phyloP scores from a whole-genome alignment of 1,140 invertebrate species.

The Brachionus asplanchnoidis region DNA sequence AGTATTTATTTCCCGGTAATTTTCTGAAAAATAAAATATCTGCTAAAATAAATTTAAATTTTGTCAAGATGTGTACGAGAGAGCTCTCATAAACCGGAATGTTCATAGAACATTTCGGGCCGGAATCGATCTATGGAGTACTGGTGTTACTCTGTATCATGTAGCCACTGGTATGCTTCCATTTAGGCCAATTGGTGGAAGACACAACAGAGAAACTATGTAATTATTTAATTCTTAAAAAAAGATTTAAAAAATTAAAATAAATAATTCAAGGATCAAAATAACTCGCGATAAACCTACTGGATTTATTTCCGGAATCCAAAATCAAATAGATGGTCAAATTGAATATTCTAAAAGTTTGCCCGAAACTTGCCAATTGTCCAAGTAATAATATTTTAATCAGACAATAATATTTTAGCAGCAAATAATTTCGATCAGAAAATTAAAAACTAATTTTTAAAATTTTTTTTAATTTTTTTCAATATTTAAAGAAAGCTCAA shows the following conservation, averaged over 20 bases:
- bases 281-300: constrained; percentile 73
- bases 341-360: constrained; percentile 84
- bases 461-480: too few species aligned
- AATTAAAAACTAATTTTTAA: too few species aligned
- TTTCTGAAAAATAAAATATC: background rate
- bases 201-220: constrained; percentile 93
- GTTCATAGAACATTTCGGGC: constrained; percentile 10
- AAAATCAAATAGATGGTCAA: constrained; percentile 77
- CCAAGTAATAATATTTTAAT: constrained; percentile 56
- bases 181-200: constrained; percentile 83
- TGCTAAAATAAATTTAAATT: background rate
- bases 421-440: too few species aligned
- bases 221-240: constrained; percentile 59
- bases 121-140: constrained; percentile 81
- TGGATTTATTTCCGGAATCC: constrained; percentile 86
- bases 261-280: constrained; percentile 49
- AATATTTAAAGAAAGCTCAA: too few species aligned
- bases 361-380: constrained; percentile 77
- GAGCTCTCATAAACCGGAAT: background rate
- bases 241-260: background rate
- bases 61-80: background rate
- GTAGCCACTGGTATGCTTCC: constrained; percentile 78
- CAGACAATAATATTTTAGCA: too few species aligned
- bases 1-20: constrained; percentile 66
- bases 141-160: constrained; percentile 92